Evolutionary conservation across 2,888 invertebrate species (phyloP), one percentile per base, ranked within the genome.

Genomic region (Pyrrhia umbra): DNA sequence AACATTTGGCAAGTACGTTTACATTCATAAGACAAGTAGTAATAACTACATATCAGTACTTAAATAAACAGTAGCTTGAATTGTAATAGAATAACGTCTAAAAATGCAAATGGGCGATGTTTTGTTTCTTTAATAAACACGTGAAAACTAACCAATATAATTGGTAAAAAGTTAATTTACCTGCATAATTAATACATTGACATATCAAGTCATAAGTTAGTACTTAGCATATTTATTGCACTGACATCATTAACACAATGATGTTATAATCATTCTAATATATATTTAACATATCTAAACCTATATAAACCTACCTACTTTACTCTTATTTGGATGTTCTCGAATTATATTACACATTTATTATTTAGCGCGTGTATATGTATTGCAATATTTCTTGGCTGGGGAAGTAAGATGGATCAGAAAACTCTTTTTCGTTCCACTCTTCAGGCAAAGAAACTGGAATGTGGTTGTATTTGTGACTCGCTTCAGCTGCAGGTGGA

Each of bases 351-450:
- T n/a, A 21, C 18, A 21, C n/a, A 34, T 25, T 40, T 40, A 15
- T 27, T 23, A 9, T 58, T 16, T 42, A 65, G 1, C 10, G 0
- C 9, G 20, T 46, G 30, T n/a, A 88, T 79, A 92, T 85, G 80
- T 92, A 88, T 67, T 93, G 92, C 58, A 93, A 83, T 25, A 88
- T 70, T 55, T 93, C 92, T 21, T 91, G 89, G 16, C 82, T 85
- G 1, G 85, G 77, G 9, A 88, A 81, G 50, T 80, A 85, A 0
- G 87, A 82, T 0, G 79, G 66, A 20, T 81, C 80, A 30, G 79
- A 78, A 27, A 85, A 78, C 21, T 82, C 77, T 6, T 66, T 74
- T n/a, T 82, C 81, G 27, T 59, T 61, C 61, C 57, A 72, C 55
- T 69, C 71, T 60, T 70, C 73, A 10, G 56, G 63, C 37, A 47